Base-by-base conservation (phyloP, 1,140 invertebrate genomes). In the Vanessa tameamea region DNA sequence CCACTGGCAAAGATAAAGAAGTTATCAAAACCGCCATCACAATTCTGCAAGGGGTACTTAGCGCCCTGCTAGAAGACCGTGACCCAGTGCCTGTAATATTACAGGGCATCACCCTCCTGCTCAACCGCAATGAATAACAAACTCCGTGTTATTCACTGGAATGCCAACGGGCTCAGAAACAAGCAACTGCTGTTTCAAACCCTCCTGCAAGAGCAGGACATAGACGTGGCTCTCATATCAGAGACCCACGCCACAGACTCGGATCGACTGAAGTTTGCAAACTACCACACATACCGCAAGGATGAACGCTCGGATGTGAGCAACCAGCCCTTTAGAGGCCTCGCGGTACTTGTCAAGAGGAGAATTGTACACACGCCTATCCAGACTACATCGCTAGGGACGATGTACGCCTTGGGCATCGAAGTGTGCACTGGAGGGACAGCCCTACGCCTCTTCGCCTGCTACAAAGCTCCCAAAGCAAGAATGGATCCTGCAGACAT, bases 331-430 rank as follows among this genome's bases (percentile, higher is more conserved):
- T 72, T 64, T 13, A 31, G 78, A 0, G 80, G 78, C 0, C 15
- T 78, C 11, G 69, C 70, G 0, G 69, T 76, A 4, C 23, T 80
- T 1, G 74, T 80, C 2, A 59, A 31, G 4, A 43, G 76, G 11
- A 47, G 23, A 15, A 15, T 79, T 53, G 23, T 82, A 43, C 72
- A 75, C 20, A 66, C 78, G 47, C 59, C 59, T 0, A 51, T 80
- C 2, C 68, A 73, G 0, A 9, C 8, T 3, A 6, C 47, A 0
- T 7, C 43, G 0, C 5, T 68, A 5, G 4, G 12, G 0, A n/a
- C 73, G 1, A 26, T 72, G 11, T 65, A 77, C 14, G 69, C 73
- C 3, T 26, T 78, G 6, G 81, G 78, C 7, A 61, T 79, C 2
- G 78, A 79, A 43, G 31, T 78, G 0, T 14, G 20, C 9, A 13